A percentile compares a stretch with the other conserved stretches of the same genome.
phyloP scores from a whole-genome alignment of 2,113 vertebrate genomes.

The Aptenodytes forsteri region DNA sequence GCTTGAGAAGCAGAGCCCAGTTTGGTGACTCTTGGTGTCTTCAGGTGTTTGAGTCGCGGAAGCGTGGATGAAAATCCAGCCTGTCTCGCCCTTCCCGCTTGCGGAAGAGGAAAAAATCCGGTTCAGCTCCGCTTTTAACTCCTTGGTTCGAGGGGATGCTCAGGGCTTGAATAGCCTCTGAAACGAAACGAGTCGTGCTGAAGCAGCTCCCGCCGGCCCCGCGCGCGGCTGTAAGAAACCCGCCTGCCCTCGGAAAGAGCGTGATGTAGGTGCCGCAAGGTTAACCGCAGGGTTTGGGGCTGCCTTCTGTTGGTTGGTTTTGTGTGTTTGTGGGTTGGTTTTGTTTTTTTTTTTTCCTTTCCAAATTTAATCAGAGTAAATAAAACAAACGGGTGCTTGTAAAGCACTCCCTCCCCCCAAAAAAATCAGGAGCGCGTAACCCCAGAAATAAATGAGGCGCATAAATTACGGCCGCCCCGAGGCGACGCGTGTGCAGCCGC shows the following conservation, averaged over 20 bases:
- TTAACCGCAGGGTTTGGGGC: background rate
- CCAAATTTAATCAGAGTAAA: background rate
- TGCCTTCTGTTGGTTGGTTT: no score
- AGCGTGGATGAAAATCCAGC: background rate
- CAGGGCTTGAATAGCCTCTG: background rate
- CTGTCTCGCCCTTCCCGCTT: background rate
- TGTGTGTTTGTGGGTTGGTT: background rate
- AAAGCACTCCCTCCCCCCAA: background rate
- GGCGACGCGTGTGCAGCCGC: background rate
- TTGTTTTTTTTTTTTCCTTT: background rate
- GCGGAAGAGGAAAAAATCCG: background rate
- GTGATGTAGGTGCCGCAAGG: background rate
- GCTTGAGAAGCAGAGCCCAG: background rate
- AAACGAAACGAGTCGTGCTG: fast-evolving
- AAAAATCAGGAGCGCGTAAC: background rate
- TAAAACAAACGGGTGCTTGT: background rate
- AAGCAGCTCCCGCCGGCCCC: background rate
- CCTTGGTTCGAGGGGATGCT: background rate
- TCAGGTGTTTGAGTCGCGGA: background rate
- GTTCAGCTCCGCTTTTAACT: background rate
- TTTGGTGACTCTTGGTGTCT: background rate
- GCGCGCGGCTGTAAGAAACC: background rate
- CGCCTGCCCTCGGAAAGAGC: background rate
- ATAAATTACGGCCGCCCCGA: background rate
- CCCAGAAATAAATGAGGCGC: background rate